Conservation (phyloP, 1,140 invertebrate species). For the Hyphantria cunea region DNA sequence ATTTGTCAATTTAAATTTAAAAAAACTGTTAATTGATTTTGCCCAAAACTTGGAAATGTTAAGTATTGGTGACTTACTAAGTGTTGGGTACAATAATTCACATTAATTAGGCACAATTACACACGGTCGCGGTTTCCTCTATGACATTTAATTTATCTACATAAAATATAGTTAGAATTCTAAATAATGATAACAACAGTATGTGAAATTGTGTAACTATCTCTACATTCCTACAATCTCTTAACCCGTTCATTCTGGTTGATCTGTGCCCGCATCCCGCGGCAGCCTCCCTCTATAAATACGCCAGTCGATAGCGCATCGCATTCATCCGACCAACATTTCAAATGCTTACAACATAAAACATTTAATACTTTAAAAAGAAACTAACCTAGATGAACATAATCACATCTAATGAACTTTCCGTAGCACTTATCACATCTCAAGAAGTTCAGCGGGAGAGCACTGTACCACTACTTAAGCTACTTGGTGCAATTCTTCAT, state of each 20-base stretch:
- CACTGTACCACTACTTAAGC: neutral
- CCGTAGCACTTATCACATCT: conserved; percentile 9
- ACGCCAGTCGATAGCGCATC: conserved; percentile 46
- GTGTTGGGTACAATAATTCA: too few species aligned
- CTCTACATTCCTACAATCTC: too few species aligned
- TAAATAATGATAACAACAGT: too few species aligned
- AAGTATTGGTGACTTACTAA: too few species aligned
- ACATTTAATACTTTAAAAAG: conserved; percentile 30
- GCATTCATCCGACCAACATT: conserved; percentile 39
- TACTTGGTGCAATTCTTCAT: conserved; percentile 1
- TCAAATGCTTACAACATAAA: conserved; percentile 31
- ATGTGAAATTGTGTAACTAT: neutral
- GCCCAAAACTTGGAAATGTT: too few species aligned
- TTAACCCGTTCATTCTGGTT: neutral
- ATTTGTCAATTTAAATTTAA: too few species aligned
- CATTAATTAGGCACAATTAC: neutral
- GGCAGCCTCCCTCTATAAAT: conserved; percentile 42
- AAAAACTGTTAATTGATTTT: too few species aligned
- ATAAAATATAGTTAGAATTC: conserved; percentile 2
- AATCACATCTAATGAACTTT: conserved; percentile 3
- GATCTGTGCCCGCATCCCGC: conserved; percentile 29
- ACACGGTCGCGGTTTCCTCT: neutral
- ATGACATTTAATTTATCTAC: conserved; percentile 5
- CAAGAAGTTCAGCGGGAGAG: neutral
- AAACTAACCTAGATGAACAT: conserved; percentile 18